Base-by-base conservation (phyloP, 2,797 vertebrate species). In the Sebastiscus albofasciatus region DNA sequence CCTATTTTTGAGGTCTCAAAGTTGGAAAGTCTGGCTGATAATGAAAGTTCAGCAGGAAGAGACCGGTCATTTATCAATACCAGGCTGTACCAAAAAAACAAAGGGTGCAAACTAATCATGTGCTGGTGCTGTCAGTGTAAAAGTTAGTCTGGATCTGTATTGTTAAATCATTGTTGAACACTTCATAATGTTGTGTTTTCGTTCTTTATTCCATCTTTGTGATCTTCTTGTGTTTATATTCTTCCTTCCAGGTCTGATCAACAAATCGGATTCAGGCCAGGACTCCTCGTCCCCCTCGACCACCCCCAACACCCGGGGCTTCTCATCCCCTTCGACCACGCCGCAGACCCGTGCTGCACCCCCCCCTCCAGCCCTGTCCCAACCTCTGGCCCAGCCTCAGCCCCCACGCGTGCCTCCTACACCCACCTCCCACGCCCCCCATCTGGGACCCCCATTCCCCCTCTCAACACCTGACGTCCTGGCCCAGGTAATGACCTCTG, bases 381-480 rank as follows among this genome's bases (percentile, higher is more conserved):
- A 6, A 56, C 26, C 67, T 84, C 73, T 89, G 7, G 3, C 33
- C 58, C 90, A 77, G 77, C 58, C 86, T 20, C 90, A 79, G 54
- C 88, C 85, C 83, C 89, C 92, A 11, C 92, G 94, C 2, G 91
- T 95, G 33, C 94, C 93, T 68, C 93, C 91, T 79, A 10, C 93
- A n/a, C 95, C 95, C 72, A 79, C 95, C 42, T 90, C 96, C 66
- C 93, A 93, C 3, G 67, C 87, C 11, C 88, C 91, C 20, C 94
- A 92, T 33, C 84, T 94, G 4, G 93, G 89, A 24, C 90, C 89
- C 60, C 91, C 96, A 8, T 97, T 96, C 68, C 90, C 96, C 31
- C 78, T 96, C 1, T 93, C 96, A 22, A 95, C 96, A 68, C 93
- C 96, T 36, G 96, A 97, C 65, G 87, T 96, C 87, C 93, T 97